Evolutionary conservation across 2,888 invertebrate species (phyloP), one percentile per base, ranked within the genome.

Genomic region (Scrobipalpa atriplicella): DNA sequence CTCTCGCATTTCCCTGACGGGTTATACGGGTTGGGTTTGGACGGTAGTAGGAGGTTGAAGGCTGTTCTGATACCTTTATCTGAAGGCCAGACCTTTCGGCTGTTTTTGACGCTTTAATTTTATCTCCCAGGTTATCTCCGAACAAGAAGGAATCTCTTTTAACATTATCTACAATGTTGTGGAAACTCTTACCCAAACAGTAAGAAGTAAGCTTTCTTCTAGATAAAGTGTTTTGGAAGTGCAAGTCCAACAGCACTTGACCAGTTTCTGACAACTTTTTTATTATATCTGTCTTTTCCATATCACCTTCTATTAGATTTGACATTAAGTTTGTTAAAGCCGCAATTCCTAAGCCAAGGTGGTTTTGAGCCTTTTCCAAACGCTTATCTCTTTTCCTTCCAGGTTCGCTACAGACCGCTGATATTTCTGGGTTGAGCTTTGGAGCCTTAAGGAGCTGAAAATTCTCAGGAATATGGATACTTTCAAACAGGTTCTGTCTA

Each of bases 221-320:
- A n/a, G 58, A 60, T 0, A 54, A 6, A 0, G 69, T 66, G 8
- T 68, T 19, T 63, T 65, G 60, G 8, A 18, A 61, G 36, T 69
- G 68, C 36, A 68, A 47, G 36, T 70, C 66, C 0, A 69, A 39
- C 7, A 69, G 16, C 1, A 70, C 36, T 36, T 70, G 69, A 13
- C 16, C 52, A 0, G 60, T 43, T 56, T 70, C 66, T 6, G 68
- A 68, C 6, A 68, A 2, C 47, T 43, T 64, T 36, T 66, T 64
- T 18, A 69, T 62, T 0, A 66, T 60, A 7, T 66, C 64, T 9
- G 41, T 39, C 29, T 67, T 69, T 2, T 65, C 47, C 7, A 67
- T 39, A 3, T 69, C 62, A 5, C 18, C 16, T 10, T 56, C 43
- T 9, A 68, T 66, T 13, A 63, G 18, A n/a, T 36, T 62, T 6